These are phyloP conservation scores for Apamea monoglypha DNA, from an alignment of 2,888 invertebrate genomes.

Conservation along the genomic window DNA sequence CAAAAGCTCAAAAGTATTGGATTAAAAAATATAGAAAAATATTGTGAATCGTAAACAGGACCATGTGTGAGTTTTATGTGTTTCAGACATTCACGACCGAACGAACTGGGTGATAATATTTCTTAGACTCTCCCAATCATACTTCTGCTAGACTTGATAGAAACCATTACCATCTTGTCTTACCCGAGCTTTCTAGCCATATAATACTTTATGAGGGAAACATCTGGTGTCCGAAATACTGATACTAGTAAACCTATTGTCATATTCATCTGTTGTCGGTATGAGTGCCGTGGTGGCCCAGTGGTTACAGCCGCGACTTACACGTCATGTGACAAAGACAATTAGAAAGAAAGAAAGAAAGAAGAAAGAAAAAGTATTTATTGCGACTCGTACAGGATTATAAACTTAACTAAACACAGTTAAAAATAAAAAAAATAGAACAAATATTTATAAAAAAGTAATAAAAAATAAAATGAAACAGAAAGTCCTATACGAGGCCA, in stretches of 20 bases:
- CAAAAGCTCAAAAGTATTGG: background rate
- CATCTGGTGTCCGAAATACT: background rate
- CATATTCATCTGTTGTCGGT: background rate
- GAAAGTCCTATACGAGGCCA: too few relatives aligned
- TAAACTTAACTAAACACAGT: too few relatives aligned
- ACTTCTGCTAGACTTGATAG: constrained; percentile 4
- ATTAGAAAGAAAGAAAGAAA: too few relatives aligned
- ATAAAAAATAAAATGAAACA: too few relatives aligned
- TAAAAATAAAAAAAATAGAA: too few relatives aligned
- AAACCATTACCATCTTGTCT: background rate
- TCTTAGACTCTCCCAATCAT: constrained; percentile 25
- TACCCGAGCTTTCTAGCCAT: background rate
- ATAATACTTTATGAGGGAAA: background rate
- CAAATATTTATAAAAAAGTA: too few relatives aligned
- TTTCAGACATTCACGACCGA: constrained; percentile 27
- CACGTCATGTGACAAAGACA: too few relatives aligned
- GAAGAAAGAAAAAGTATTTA: too few relatives aligned
- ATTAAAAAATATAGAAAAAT: constrained; percentile 24
- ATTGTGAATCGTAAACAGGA: constrained; percentile 30
- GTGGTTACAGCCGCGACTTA: too few relatives aligned
- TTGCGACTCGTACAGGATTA: too few relatives aligned
- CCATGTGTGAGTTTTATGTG: constrained; percentile 34
- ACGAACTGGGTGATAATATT: constrained; percentile 11
- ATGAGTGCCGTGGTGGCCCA: too few relatives aligned
- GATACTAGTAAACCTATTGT: background rate